Conservation (phyloP, 2,113 vertebrate species). For the Circaetus gallicus region DNA sequence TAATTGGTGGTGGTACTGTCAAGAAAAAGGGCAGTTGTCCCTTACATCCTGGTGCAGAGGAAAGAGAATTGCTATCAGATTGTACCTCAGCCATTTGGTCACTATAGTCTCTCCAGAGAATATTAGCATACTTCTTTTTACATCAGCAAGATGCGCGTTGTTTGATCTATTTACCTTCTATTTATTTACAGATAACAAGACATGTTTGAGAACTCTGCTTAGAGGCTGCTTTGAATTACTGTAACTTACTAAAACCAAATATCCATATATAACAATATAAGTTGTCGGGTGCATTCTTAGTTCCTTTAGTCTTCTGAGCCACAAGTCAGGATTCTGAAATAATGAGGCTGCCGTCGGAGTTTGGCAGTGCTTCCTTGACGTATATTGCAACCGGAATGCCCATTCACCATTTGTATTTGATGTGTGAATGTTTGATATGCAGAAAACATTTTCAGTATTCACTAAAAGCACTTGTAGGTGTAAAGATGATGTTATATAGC, state of each 20-base stretch:
- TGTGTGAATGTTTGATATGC: neutral
- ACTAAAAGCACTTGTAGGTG: constrained; percentile 2
- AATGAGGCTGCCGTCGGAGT: neutral
- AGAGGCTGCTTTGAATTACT: neutral
- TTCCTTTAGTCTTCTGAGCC: neutral
- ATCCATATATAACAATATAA: neutral
- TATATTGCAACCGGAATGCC: neutral
- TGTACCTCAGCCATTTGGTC: neutral
- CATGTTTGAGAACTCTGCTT: neutral
- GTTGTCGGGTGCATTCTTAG: neutral
- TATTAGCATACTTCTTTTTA: neutral
- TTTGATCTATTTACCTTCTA: neutral
- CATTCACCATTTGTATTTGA: neutral
- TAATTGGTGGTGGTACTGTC: neutral
- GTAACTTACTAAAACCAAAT: neutral
- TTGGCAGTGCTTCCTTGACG: neutral
- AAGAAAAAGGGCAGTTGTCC: neutral
- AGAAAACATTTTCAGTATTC: neutral
- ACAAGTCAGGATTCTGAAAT: neutral
- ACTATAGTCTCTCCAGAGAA: neutral
- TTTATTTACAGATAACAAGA: neutral
- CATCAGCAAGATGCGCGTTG: neutral
- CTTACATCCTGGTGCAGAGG: neutral
- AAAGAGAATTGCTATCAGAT: neutral
- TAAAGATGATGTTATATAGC: neutral